These are phyloP conservation scores for Enteromius treurensis DNA, from an alignment of 2,797 vertebrate species.

Conservation along the genomic window DNA sequence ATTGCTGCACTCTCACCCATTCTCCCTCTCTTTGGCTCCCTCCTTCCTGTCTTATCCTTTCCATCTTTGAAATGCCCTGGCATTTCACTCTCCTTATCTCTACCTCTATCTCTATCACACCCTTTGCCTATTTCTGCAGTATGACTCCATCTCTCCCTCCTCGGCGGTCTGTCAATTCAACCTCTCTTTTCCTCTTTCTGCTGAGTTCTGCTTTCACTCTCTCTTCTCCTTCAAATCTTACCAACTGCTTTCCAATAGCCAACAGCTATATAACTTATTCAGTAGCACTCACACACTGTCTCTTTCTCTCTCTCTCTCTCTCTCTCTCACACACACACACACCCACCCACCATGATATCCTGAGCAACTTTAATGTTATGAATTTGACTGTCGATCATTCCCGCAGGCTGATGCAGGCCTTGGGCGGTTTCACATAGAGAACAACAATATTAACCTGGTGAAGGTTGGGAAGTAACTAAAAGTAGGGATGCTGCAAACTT, in stretches of 20 bases:
- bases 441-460: slow-evolving; percentile 46
- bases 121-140: slow-evolving; percentile 33
- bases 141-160: slow-evolving; percentile 27
- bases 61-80: slow-evolving; percentile 27
- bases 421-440: slow-evolving; percentile 16
- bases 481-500: neutral
- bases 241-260: slow-evolving; percentile 46
- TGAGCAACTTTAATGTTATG: slow-evolving; percentile 35
- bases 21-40: neutral
- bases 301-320: neutral
- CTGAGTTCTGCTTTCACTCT: slow-evolving; percentile 4
- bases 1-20: neutral
- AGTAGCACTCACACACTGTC: slow-evolving; percentile 3
- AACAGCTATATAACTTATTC: slow-evolving; percentile 50
- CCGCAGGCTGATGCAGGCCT: slow-evolving; percentile 26
- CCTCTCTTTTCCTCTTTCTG: slow-evolving; percentile 27
- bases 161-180: slow-evolving; percentile 34
- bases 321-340: neutral
- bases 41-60: slow-evolving; percentile 8
- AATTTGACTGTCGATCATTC: slow-evolving; percentile 36
- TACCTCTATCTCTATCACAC: slow-evolving; percentile 15
- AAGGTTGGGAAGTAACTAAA: neutral
- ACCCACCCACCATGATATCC: slow-evolving; percentile 17
- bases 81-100: slow-evolving; percentile 24
- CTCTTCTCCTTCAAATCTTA: slow-evolving; percentile 29